These are phyloP conservation scores for Crotalus helleri DNA, from an alignment of 2,113 vertebrate species.

Conservation along the genomic window DNA sequence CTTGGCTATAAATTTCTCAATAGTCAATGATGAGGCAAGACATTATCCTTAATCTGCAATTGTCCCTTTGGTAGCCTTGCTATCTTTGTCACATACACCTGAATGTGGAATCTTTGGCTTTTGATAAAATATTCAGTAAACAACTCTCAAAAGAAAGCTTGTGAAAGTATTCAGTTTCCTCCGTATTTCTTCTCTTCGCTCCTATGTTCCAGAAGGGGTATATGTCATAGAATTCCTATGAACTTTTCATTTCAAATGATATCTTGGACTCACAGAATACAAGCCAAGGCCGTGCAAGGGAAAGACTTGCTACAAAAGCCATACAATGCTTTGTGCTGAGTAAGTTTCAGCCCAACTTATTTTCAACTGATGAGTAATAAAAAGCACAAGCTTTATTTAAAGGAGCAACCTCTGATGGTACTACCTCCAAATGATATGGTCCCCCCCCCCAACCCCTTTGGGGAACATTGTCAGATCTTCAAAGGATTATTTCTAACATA, in stretches of 20 bases:
- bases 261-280: not conserved
- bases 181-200: not conserved
- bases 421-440: not conserved
- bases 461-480: not conserved
- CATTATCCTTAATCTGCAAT: fast-evolving
- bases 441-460: not conserved
- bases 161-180: not conserved
- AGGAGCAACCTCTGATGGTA: not conserved
- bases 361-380: not conserved
- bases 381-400: not conserved
- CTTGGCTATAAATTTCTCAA: not conserved
- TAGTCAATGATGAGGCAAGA: slow-evolving; percentile 13
- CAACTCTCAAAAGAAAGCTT: not conserved
- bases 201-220: not conserved
- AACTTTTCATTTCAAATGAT: not conserved
- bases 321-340: no score
- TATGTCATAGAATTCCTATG: not conserved
- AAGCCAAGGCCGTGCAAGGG: not conserved
- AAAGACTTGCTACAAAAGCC: not conserved
- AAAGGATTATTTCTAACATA: not conserved
- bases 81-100: not conserved
- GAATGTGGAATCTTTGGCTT: not conserved
- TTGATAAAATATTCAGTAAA: not conserved
- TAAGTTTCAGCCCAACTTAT: no score
- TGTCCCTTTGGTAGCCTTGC: not conserved